phyloP scores from a whole-genome alignment of 2,113 vertebrate species.

The Protobothrops flavoviridis region DNA sequence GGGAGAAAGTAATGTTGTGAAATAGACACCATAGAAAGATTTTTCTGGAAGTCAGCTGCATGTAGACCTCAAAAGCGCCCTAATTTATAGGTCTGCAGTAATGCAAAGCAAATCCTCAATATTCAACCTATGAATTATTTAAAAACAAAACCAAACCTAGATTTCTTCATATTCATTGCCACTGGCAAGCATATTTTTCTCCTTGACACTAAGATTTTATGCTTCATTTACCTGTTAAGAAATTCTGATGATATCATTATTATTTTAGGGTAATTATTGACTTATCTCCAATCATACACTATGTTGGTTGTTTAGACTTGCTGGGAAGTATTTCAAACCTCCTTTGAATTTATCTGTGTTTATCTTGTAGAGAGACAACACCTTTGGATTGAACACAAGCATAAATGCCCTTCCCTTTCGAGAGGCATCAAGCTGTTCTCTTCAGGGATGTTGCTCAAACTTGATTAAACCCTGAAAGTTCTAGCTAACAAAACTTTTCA shows the following conservation, averaged over 20 bases:
- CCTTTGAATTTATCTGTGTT: background rate
- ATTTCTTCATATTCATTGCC: accelerated
- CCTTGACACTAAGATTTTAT: background rate
- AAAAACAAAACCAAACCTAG: background rate
- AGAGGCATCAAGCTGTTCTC: background rate
- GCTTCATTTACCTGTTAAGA: conserved; percentile 1
- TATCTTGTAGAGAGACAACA: conserved; percentile 17
- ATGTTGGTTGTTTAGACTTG: conserved; percentile 12
- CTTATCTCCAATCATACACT: conserved; percentile 11
- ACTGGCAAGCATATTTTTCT: accelerated
- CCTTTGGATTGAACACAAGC: background rate
- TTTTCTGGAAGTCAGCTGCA: background rate
- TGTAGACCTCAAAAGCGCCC: no score
- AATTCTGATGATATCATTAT: conserved; percentile 29
- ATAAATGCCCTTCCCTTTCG: background rate
- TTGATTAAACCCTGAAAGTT: background rate
- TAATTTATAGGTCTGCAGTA: background rate
- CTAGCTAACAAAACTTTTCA: background rate
- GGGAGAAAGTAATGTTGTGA: background rate
- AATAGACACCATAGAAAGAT: background rate
- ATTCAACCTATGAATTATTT: accelerated
- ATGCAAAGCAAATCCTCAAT: background rate
- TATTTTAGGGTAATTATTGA: conserved; percentile 13
- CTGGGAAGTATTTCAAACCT: background rate
- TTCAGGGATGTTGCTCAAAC: background rate